These are phyloP conservation scores for Apaloderma vittatum DNA, from an alignment of 2,113 vertebrate species.

Conservation along the genomic window DNA sequence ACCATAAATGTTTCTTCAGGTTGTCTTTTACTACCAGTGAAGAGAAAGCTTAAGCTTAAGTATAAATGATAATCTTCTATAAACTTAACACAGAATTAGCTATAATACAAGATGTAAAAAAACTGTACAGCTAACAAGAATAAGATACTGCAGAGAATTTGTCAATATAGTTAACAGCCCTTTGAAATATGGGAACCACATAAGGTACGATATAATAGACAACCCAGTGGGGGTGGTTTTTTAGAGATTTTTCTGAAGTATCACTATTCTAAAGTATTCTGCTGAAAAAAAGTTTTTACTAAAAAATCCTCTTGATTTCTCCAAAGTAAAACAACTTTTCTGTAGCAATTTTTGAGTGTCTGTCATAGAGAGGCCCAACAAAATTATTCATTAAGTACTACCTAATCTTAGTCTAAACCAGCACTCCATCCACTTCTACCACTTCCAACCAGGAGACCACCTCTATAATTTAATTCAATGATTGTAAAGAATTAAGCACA, in stretches of 20 bases:
- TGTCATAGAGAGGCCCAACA: background rate
- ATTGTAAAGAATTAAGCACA: background rate
- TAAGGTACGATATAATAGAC: background rate
- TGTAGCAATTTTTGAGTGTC: background rate
- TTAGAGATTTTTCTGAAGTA: background rate
- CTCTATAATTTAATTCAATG: background rate
- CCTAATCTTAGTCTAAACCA: background rate
- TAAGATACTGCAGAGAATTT: background rate
- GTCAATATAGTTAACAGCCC: background rate
- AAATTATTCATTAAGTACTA: background rate
- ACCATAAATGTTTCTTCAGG: background rate
- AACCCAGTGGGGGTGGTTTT: background rate
- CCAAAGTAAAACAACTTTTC: background rate
- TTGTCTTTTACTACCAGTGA: background rate
- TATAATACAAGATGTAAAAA: background rate
- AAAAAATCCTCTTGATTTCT: background rate
- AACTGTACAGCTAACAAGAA: background rate
- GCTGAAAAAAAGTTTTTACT: background rate
- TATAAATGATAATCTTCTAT: background rate
- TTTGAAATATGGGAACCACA: background rate
- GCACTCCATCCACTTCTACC: background rate
- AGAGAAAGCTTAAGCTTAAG: background rate
- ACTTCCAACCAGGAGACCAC: background rate
- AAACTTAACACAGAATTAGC: background rate
- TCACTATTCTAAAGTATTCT: background rate